phyloP scores from a whole-genome alignment of 2,113 vertebrate genomes.

The Hyla sarda region DNA sequence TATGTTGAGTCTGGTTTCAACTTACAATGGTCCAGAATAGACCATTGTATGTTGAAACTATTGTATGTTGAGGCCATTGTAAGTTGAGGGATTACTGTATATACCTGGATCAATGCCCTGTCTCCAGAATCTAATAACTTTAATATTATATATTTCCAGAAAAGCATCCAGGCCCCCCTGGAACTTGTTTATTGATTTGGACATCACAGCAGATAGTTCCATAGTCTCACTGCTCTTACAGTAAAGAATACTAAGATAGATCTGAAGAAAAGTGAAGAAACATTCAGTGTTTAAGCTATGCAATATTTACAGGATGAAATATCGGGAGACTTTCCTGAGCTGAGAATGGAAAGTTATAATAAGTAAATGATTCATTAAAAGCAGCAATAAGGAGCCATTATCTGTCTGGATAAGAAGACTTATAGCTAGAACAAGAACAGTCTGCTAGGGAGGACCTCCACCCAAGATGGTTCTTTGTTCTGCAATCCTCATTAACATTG shows the following conservation, averaged over 20 bases:
- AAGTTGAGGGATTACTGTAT: too few relatives aligned
- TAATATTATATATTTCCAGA: too few relatives aligned
- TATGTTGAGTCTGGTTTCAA: too few relatives aligned
- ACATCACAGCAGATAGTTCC: too few relatives aligned
- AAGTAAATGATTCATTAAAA: conserved; percentile 2
- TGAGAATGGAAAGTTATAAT: background rate
- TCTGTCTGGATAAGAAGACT: background rate
- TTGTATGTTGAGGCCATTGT: too few relatives aligned
- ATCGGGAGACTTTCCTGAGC: background rate
- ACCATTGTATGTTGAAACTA: too few relatives aligned
- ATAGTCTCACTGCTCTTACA: too few relatives aligned
- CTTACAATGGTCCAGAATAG: too few relatives aligned
- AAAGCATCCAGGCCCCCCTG: too few relatives aligned
- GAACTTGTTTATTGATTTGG: too few relatives aligned
- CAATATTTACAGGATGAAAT: background rate
- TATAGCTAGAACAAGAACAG: background rate
- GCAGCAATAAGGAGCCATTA: background rate
- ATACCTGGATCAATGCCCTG: too few relatives aligned
- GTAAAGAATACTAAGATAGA: background rate
- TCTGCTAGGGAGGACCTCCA: background rate
- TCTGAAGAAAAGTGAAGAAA: background rate
- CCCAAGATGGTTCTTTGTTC: conserved; percentile 1
- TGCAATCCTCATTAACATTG: background rate
- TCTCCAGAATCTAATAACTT: too few relatives aligned
- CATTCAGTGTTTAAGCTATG: background rate